Conservation (phyloP, 2,888 invertebrate genomes). For the Tillus elongatus region DNA sequence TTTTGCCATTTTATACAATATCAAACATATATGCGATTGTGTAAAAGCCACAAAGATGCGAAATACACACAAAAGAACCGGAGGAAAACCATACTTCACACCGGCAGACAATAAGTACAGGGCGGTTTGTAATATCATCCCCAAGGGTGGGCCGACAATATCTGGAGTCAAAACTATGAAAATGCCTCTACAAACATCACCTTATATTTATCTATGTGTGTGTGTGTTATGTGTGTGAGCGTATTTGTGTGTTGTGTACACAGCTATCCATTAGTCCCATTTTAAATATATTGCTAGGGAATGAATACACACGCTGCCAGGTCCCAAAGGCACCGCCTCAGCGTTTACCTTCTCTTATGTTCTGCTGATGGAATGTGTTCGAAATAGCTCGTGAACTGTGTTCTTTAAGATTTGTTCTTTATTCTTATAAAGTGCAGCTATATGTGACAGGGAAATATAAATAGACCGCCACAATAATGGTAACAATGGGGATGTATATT, state of each 20-base stretch:
- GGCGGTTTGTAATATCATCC: constrained; percentile 30
- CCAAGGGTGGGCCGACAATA: constrained; percentile 34
- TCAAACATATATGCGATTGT: no score
- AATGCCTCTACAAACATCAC: no score
- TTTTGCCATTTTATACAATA: no score
- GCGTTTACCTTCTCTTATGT: constrained; percentile 22
- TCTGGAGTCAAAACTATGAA: constrained; percentile 34
- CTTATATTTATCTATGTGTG: no score
- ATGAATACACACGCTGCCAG: constrained; percentile 26
- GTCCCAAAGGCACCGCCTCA: constrained; percentile 20
- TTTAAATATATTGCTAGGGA: constrained; percentile 37
- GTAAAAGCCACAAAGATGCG: no score
- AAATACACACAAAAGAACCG: constrained; percentile 24
- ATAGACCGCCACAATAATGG: no score
- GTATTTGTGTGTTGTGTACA: constrained; percentile 37
- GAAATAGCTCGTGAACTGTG: no score
- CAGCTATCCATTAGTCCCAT: constrained; percentile 35
- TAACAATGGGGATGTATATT: constrained; percentile 14
- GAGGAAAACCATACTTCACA: constrained; percentile 31
- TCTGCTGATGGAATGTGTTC: constrained; percentile 17
- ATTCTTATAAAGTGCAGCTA: no score
- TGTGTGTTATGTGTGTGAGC: no score
- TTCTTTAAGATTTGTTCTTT: no score
- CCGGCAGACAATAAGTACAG: constrained; percentile 29
- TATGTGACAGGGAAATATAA: no score